Percentiles rank a stretch among this genome's conserved stretches.
Evolutionary conservation across 2,797 vertebrate genomes (phyloP).

Genomic region (Scarus forsteni): DNA sequence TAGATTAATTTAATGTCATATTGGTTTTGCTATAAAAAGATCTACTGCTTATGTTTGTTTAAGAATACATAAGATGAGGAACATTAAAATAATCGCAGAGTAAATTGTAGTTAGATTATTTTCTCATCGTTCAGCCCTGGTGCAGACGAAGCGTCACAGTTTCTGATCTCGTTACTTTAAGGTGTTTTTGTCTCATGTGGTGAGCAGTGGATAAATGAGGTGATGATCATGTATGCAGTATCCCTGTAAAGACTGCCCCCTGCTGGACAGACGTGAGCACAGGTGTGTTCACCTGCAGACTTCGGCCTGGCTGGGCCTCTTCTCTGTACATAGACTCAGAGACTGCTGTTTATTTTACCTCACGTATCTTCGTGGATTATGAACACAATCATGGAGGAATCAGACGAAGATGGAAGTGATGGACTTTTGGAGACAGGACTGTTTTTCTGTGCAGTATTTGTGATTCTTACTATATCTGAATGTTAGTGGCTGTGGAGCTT

Average conservation of each 20-base stretch:
- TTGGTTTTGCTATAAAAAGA: no score
- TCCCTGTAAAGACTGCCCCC: constrained; percentile 72
- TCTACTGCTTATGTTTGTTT: no score
- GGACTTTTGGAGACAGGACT: constrained; percentile 64
- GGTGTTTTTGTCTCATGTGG: constrained; percentile 64
- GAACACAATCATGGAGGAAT: constrained; percentile 49
- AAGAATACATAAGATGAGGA: no score
- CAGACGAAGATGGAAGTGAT: constrained; percentile 45
- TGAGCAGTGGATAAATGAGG: constrained; percentile 61
- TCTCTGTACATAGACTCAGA: constrained; percentile 72
- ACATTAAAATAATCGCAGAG: no score
- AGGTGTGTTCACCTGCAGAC: constrained; percentile 43
- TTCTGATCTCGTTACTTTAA: constrained; percentile 58
- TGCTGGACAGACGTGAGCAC: constrained; percentile 56
- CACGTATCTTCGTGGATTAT: constrained; percentile 66
- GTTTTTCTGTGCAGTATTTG: constrained; percentile 72
- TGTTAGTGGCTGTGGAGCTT: constrained; percentile 70
- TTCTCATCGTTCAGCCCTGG: no score
- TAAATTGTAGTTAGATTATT: no score
- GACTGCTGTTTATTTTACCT: constrained; percentile 80
- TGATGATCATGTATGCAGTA: constrained; percentile 70
- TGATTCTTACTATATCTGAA: constrained; percentile 77
- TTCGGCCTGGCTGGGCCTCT: constrained; percentile 51
- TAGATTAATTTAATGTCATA: no score
- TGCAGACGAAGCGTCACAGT: no score